A percentile compares a stretch with the other conserved stretches of the same genome.
Evolutionary conservation across 2,888 invertebrate species (phyloP).

Genomic region (Hipparchia sbordonii): DNA sequence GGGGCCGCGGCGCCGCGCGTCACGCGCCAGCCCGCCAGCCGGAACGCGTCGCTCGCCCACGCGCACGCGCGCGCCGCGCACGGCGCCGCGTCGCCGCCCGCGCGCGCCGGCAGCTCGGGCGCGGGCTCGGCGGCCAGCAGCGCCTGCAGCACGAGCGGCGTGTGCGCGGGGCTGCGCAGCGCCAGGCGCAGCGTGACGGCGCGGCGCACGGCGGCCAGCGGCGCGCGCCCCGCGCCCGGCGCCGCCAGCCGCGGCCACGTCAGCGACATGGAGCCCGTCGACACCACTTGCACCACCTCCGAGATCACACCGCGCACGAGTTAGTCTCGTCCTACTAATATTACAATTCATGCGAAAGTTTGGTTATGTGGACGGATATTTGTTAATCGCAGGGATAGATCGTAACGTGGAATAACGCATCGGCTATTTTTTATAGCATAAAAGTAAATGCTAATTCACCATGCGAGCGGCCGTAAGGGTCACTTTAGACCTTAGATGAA

Average conservation of each 20-base stretch:
- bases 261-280: slow-evolving; percentile 42
- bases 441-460: too few relatives aligned
- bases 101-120: slow-evolving; percentile 57
- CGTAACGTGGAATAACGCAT: too few relatives aligned
- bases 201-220: slow-evolving; percentile 42
- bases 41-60: slow-evolving; percentile 33
- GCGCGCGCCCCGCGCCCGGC: slow-evolving; percentile 46
- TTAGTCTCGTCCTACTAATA: too few relatives aligned
- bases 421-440: too few relatives aligned
- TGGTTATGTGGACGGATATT: too few relatives aligned
- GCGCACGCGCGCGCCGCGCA: not conserved
- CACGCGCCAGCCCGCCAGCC: slow-evolving; percentile 24
- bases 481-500: too few relatives aligned
- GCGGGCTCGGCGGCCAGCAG: slow-evolving; percentile 84
- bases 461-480: too few relatives aligned
- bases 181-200: slow-evolving; percentile 38
- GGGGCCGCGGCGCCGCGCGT: slow-evolving; percentile 41
- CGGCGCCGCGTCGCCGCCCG: slow-evolving; percentile 24
- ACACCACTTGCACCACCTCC: slow-evolving; percentile 41
- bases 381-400: too few relatives aligned
- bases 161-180: slow-evolving; percentile 85
- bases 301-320: too few relatives aligned
- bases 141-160: slow-evolving; percentile 86
- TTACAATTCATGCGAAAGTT: too few relatives aligned
- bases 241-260: slow-evolving; percentile 10